phyloP scores from a whole-genome alignment of 2,888 invertebrate genomes.

The Agriopis leucophaearia region DNA sequence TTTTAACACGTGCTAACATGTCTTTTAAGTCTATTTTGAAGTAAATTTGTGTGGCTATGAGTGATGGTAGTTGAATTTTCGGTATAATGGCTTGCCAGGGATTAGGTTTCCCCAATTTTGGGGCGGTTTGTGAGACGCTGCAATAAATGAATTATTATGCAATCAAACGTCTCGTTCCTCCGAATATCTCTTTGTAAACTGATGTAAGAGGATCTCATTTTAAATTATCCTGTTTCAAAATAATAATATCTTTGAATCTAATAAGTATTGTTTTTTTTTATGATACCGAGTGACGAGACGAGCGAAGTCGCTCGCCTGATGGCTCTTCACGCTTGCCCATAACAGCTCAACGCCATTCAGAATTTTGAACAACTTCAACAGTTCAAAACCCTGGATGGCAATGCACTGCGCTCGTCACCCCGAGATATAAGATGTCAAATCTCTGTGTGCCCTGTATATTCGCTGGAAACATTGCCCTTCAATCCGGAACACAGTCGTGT shows the following conservation, averaged over 20 bases:
- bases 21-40: conserved; percentile 63
- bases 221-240: conserved; percentile 32
- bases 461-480: no score
- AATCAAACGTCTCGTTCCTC: conserved; percentile 67
- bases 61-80: conserved; percentile 74
- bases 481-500: no score
- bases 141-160: conserved; percentile 81
- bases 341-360: no score
- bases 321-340: no score
- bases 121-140: conserved; percentile 72
- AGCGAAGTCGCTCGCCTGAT: no score
- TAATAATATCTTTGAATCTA: background rate
- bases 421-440: no score
- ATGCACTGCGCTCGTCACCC: no score
- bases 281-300: no score
- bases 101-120: conserved; percentile 82
- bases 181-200: conserved; percentile 38
- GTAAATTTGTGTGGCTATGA: conserved; percentile 58
- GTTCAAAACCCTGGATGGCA: no score
- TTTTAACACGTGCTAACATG: conserved; percentile 66
- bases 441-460: no score
- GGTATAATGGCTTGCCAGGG: conserved; percentile 81
- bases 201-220: conserved; percentile 41
- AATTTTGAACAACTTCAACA: no score
- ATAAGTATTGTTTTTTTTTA: no score